Evolutionary conservation across 2,113 vertebrate genomes (phyloP).

Genomic region (Esox niger): DNA sequence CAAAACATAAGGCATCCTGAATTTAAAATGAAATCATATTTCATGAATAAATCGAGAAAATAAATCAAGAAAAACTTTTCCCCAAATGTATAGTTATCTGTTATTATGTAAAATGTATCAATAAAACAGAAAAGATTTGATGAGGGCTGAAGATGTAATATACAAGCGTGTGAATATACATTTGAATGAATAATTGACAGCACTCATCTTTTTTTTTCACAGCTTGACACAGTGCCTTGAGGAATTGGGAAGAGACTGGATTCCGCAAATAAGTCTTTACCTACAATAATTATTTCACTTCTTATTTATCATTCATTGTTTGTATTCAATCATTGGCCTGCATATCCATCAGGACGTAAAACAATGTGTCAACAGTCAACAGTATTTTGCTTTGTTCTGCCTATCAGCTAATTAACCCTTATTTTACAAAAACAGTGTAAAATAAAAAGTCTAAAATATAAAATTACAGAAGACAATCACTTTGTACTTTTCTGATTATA

Average conservation of each 20-base stretch:
- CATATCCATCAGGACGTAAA: background rate
- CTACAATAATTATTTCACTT: background rate
- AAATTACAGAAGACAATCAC: background rate
- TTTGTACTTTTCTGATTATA: slow-evolving; percentile 16
- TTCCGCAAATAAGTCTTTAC: background rate
- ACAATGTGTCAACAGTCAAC: background rate
- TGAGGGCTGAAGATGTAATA: background rate
- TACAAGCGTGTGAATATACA: background rate
- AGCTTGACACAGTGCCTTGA: slow-evolving; percentile 56
- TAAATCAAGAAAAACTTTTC: too few species aligned
- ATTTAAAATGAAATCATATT: background rate
- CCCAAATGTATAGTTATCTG: too few species aligned
- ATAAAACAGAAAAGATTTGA: background rate
- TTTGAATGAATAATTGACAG: background rate
- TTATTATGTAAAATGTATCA: too few species aligned
- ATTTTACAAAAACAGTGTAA: background rate
- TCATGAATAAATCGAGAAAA: background rate
- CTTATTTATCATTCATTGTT: slow-evolving; percentile 17
- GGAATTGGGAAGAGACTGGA: slow-evolving; percentile 56
- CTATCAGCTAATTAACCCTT: background rate
- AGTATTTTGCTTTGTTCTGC: background rate
- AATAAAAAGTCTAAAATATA: background rate
- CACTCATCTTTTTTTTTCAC: slow-evolving; percentile 30
- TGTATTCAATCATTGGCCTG: slow-evolving; percentile 20
- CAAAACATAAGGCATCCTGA: slow-evolving; percentile 36